Base-by-base conservation (phyloP, 2,888 invertebrate species). In the Timema cristinae region DNA sequence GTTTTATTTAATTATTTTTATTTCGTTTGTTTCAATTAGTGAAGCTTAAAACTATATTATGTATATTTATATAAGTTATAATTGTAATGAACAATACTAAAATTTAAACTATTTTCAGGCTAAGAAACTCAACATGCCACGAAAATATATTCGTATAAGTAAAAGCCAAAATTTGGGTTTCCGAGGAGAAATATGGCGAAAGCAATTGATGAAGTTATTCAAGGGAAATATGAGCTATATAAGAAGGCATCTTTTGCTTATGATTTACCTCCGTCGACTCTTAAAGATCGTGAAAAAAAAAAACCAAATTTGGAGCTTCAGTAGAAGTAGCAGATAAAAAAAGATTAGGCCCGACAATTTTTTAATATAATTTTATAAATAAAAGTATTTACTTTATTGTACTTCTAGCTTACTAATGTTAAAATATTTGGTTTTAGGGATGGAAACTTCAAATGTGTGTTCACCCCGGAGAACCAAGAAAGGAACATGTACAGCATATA, bases 121-220 rank as follows among this genome's bases (percentile, higher is more conserved):
- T 59, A 8, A n/a, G 15, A n/a, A 13, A 16, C 59, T 59, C 59
- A 59, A 8, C n/a, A 59, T 59, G 59, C 59, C 59, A 16, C 59
- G n/a, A 59, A 59, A 11, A 13, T n/a, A 59, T 9, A 13, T 59
- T 59, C 59, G 59, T 16, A 59, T 16, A 59, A 59, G 16, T 9
- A 15, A 59, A 13, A 0, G 59, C 59, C 59, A 59, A 9, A 16
- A 7, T 59, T 59, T 13, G 59, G n/a, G n/a, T n/a, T n/a, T 16
- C 8, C 16, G 15, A 59, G 59, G 59, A n/a, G 32, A n/a, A 59
- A 59, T 59, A 59, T n/a, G 59, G n/a, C 59, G 8, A 59, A 59
- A 59, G 59, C 5, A 16, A 59, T 59, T 8, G 8, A 59, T n/a
- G 59, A 59, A 59, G 32, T 59, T 9, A 11, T 59, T 11, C 15